Base-by-base conservation (phyloP, 92 coral and sea anemone genomes). In the Paramuricea clavata region DNA sequence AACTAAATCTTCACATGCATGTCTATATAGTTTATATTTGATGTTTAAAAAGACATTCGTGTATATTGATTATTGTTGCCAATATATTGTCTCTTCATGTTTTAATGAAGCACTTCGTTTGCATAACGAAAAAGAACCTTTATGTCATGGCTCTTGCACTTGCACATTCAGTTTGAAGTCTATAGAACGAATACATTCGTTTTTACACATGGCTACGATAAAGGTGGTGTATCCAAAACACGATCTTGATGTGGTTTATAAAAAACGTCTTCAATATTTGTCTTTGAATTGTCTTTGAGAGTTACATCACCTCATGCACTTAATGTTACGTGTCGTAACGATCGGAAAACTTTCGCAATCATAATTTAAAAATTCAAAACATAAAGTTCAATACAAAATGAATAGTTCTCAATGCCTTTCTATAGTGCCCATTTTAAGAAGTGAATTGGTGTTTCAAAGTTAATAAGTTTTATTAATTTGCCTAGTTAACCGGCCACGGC, bases 51-150 rank as follows among this genome's bases (percentile, higher is more conserved):
- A 54, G 26, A 65, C 17, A 27, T 65, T 65, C 39, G n/a, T 28
- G 39, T 30, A 65, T 65, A 65, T 65, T 65, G 72, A 65, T 31
- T 2, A 3, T 30, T 65, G 72, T 27, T 65, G 72, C 72, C 35
- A 65, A 65, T 11, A 65, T 65, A 65, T 56, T 56, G 64, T 21
- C 6, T 56, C 23, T 3, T 56, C 21, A 56, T 56, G 10, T n/a
- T n/a, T n/a, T n/a, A n/a, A 17, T 47, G 54, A 60, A 60, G 68
- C 8, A 65, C 36, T 65, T 65, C 36, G 72, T 27, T 65, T 26
- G 72, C 70, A 65, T 65, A 65, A 65, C 72, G 72, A 65, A 27
- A 33, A 65, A 28, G 72, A 65, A 65, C n/a, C 22, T 39, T 65
- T 30, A 31, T n/a, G n/a, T 13, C 72, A 13, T 0, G 39, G 6